Percentiles rank a stretch among this genome's conserved stretches.
Conservation (phyloP, 37 sponge, comb jelly and placozoan genomes). For the Lycopodina hypogea region DNA sequence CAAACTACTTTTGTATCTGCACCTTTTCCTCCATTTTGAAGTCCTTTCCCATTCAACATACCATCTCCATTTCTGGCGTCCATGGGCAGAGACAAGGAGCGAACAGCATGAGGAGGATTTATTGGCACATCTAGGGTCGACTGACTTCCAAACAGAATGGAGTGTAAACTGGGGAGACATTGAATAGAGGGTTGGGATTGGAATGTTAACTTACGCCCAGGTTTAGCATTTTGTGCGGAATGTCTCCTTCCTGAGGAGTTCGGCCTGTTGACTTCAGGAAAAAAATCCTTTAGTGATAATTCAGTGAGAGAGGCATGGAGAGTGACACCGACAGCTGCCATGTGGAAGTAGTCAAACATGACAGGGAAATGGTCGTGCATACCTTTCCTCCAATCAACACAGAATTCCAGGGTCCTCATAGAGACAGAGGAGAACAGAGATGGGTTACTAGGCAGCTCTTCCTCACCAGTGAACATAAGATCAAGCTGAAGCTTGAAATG, state of each 20-base stretch:
- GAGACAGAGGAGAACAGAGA: slow-evolving; percentile 36
- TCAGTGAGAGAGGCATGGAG: slow-evolving; percentile 65
- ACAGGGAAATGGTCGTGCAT: slow-evolving; percentile 69
- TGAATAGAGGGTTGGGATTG: slow-evolving; percentile 7
- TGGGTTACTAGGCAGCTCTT: slow-evolving; percentile 42
- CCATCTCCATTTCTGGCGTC: not conserved
- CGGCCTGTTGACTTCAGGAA: not conserved
- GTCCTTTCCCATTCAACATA: no score
- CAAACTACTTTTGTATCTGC: slow-evolving; percentile 5
- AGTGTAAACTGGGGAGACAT: not conserved
- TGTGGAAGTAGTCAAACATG: slow-evolving; percentile 71
- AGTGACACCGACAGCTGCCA: slow-evolving; percentile 78
- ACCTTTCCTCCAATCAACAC: slow-evolving; percentile 55
- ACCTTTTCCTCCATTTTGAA: not conserved
- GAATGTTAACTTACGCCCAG: not conserved
- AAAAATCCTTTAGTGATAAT: slow-evolving; percentile 31
- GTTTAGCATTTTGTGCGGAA: not conserved
- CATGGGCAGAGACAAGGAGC: not conserved
- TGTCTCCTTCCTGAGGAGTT: not conserved
- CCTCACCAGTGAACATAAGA: slow-evolving; percentile 46
- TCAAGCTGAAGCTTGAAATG: slow-evolving; percentile 43
- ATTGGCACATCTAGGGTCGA: not conserved
- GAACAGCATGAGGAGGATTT: not conserved
- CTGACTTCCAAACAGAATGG: slow-evolving; percentile 7
- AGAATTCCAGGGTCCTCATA: slow-evolving; percentile 32